phyloP scores from a whole-genome alignment of 2,888 invertebrate species.

The Pseudococcus jackbeardsleyi region DNA sequence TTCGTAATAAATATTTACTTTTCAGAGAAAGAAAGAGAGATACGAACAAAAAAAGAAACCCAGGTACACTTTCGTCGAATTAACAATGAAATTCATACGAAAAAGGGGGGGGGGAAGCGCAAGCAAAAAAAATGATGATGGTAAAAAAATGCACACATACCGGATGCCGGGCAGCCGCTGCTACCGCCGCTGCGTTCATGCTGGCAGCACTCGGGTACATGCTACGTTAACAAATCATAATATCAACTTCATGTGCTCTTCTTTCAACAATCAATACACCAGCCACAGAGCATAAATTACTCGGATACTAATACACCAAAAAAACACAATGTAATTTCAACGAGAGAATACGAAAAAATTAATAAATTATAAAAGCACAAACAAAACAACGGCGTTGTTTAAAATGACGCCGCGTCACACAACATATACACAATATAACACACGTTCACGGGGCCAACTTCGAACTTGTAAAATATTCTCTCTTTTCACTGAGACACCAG shows the following conservation, averaged over 20 bases:
- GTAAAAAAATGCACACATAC: slow-evolving; percentile 73
- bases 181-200: slow-evolving; percentile 88
- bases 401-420: background rate
- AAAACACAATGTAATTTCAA: background rate
- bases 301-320: background rate
- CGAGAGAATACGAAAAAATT: slow-evolving; percentile 15
- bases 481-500: background rate
- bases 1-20: background rate
- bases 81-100: too few relatives aligned
- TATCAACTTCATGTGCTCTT: slow-evolving; percentile 20
- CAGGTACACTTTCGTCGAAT: too few relatives aligned
- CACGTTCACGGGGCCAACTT: background rate
- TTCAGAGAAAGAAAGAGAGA: too few relatives aligned
- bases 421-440: background rate
- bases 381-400: slow-evolving; percentile 1
- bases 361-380: background rate
- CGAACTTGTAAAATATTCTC: background rate
- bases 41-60: too few relatives aligned
- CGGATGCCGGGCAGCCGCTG: slow-evolving; percentile 87
- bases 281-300: background rate
- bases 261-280: slow-evolving; percentile 29
- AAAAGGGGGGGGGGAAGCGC: too few relatives aligned
- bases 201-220: slow-evolving; percentile 91
- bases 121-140: slow-evolving; percentile 57
- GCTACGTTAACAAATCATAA: slow-evolving; percentile 73